Evolutionary conservation across 1,140 invertebrate genomes (phyloP).

Genomic region (Drosophila bocki): DNA sequence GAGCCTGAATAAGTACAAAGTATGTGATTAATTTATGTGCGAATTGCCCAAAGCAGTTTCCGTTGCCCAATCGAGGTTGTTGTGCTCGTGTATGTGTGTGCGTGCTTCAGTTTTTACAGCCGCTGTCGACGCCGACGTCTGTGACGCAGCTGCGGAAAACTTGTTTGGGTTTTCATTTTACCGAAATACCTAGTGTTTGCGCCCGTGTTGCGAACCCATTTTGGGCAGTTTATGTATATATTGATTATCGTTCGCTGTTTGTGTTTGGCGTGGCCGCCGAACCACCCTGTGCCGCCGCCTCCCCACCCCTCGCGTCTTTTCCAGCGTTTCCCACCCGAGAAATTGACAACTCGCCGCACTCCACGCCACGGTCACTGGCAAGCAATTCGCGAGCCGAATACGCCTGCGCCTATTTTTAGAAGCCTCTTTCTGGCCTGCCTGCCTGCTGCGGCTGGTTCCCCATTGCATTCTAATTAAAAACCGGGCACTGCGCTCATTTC

Average conservation of each 20-base stretch:
- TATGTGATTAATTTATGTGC: constrained; percentile 38
- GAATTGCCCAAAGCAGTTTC: constrained; percentile 2
- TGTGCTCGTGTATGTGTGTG: constrained; percentile 14
- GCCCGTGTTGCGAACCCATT: constrained; percentile 29
- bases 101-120: constrained; percentile 27
- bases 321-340: background rate
- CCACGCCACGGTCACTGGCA: constrained; percentile 53
- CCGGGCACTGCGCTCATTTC: constrained; percentile 72
- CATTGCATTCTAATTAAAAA: constrained; percentile 81
- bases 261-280: constrained; percentile 39
- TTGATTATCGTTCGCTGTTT: constrained; percentile 56
- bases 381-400: constrained; percentile 41
- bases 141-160: constrained; percentile 71
- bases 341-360: constrained; percentile 5
- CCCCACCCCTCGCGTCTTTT: constrained; percentile 4
- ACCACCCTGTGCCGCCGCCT: constrained; percentile 9
- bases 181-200: constrained; percentile 23
- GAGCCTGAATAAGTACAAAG: constrained; percentile 57
- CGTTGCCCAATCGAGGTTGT: constrained; percentile 16
- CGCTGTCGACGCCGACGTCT: constrained; percentile 12
- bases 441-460: constrained; percentile 27
- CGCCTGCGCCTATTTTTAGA: constrained; percentile 63
- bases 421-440: constrained; percentile 25
- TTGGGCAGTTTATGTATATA: constrained; percentile 42
- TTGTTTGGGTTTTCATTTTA: constrained; percentile 73